Evolutionary conservation across 1,140 invertebrate genomes (phyloP).

Genomic region (Drosophila kikkawai): DNA sequence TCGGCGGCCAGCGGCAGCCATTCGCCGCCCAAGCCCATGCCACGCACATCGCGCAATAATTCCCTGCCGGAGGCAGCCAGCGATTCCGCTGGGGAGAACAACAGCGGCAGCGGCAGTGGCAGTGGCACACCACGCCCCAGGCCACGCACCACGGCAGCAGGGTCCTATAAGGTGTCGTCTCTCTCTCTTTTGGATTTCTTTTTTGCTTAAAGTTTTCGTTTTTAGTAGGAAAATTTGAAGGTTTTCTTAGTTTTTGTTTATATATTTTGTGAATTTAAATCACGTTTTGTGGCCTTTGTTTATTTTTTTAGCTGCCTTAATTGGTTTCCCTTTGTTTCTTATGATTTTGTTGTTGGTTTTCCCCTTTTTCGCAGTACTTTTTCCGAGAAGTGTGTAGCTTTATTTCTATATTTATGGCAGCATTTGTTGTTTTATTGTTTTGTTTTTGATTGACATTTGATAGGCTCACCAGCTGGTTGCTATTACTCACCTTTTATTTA

Average conservation of each 20-base stretch:
- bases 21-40: conserved; percentile 91
- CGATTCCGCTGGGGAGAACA: conserved; percentile 51
- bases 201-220: background rate
- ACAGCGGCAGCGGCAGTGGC: conserved; percentile 60
- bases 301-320: background rate
- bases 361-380: background rate
- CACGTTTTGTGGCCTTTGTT: background rate
- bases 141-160: conserved; percentile 89
- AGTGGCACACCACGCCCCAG: conserved; percentile 88
- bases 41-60: conserved; percentile 88
- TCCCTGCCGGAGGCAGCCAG: conserved; percentile 86
- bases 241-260: background rate
- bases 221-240: background rate
- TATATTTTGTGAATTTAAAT: background rate
- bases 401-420: background rate
- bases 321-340: background rate
- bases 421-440: background rate
- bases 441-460: conserved; percentile 12
- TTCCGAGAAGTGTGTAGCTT: background rate
- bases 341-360: background rate
- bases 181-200: background rate
- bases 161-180: conserved; percentile 79
- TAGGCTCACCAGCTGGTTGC: background rate
- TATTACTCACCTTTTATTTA: background rate
- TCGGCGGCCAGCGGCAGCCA: conserved; percentile 67